Evolutionary conservation across 1,140 invertebrate genomes (phyloP), one percentile per base, ranked within the genome.

Genomic region (Aphelinus atriplicis): DNA sequence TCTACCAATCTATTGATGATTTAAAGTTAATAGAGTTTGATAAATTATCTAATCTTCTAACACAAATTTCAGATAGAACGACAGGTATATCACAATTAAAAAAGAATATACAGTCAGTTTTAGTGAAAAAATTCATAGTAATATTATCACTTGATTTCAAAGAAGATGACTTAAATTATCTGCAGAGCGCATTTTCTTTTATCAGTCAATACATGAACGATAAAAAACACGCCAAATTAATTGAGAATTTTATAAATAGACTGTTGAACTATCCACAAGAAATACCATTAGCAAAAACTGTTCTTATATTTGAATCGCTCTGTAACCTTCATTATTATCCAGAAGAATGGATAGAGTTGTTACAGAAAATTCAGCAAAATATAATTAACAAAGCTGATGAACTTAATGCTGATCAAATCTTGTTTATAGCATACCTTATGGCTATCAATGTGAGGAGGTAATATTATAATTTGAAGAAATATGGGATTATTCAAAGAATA

Each of bases 221-320:
- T 56, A 1, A 26, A 2, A 42, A 26, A 26, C 26, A 26, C 26
- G 26, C 26, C 26, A 26, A 71, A n/a, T 73, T 66, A 5, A 7
- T 65, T 3, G 9, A 66, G 4, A 9, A 9, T 43, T n/a, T 63
- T 56, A 26, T 71, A 26, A n/a, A 53, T 26, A 26, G 46, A 26
- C 56, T 71, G 2, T 2, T n/a, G 0, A 63, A 63, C 47, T 63
- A 63, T 47, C 42, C 55, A 46, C 3, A 51, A 42, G 63, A 65
- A 3, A 73, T 73, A 50, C 7, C 62, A 6, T 10, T 71, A 10
- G 10, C 55, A 55, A 55, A 53, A 6, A 43, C 50, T 26, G 56
- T 55, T n/a, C 7, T 47, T 47, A 64, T 71, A 63, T 47, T 63
- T n/a, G 60, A 64, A 47, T 53, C 70, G 45, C 43, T 71, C 9